Evolutionary conservation across 1,140 invertebrate species (phyloP), one percentile per base, ranked within the genome.

Genomic region (Zaprionus ghesquierei): DNA sequence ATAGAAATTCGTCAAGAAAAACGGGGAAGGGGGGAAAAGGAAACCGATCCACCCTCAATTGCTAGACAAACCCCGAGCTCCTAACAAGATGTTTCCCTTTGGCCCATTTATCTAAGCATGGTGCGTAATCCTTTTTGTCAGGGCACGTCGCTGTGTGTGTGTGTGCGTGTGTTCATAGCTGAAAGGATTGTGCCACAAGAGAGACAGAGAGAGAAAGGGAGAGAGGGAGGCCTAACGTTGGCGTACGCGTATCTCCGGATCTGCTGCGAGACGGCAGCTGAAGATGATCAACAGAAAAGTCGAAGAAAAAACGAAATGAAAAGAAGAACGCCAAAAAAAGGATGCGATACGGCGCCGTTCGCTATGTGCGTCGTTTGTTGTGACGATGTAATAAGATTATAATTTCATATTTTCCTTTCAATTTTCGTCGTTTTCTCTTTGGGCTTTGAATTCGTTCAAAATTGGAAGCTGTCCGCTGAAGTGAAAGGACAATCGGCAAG

Each of bases 381-480:
- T 87, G 84, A 89, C 79, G 84, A 89, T 86, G 82, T 86, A 86
- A 86, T 86, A 87, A 87, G 82, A 86, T 86, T 86, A 86, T 86
- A 89, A 87, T 86, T 86, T 61, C 82, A 86, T 86, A 86, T 79
- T 75, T 77, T 87, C 46, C 59, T 55, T 64, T 72, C 29, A 44
- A 46, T 64, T 77, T 78, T 41, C 35, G 35, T 15, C 31, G 15
- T 8, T 27, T 69, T 66, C 61, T 69, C 27, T 61, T 33, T 22
- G 22, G 6, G 31, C 20, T 53, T 38, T 38, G 53, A 33, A 44
- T 82, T 79, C 75, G 79, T 27, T 25, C 50, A 82, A 87, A 71
- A 76, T 87, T 81, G 53, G 49, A 68, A 79, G 75, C 82, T 78
- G 82, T 81, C 82, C 81, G 49, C 20, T 35, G 53, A 59, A 56